These are phyloP conservation scores for Dasypogon diadema DNA, from an alignment of 2,888 invertebrate species.

Conservation along the genomic window DNA sequence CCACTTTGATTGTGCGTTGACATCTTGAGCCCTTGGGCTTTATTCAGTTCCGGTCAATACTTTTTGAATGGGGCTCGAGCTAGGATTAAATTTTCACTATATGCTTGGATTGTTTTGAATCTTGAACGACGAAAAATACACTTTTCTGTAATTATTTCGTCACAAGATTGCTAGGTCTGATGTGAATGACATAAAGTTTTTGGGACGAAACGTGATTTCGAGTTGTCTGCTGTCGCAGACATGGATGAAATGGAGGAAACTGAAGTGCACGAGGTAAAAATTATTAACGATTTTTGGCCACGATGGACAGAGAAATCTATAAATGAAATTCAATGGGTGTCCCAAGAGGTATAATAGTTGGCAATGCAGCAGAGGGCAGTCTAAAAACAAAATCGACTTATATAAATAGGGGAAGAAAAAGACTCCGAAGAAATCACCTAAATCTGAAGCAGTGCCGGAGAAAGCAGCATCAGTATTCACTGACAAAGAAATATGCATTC, in stretches of 20 bases:
- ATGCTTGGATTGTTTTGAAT: too few species aligned
- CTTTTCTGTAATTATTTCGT: too few species aligned
- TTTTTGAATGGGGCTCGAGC: too few species aligned
- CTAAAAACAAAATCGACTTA: too few species aligned
- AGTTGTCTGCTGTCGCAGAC: too few species aligned
- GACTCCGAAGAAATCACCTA: not conserved
- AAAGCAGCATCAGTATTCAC: not conserved
- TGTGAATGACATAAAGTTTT: not conserved
- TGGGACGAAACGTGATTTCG: too few species aligned
- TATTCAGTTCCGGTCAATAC: conserved; percentile 48
- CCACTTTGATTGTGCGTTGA: not conserved
- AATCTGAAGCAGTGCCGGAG: not conserved
- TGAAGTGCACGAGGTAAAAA: not conserved
- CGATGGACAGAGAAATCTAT: conserved; percentile 34
- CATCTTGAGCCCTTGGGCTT: conserved; percentile 32
- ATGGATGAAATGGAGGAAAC: not conserved
- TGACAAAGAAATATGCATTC: conserved; percentile 37
- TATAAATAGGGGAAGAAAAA: not conserved
- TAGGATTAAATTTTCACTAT: too few species aligned
- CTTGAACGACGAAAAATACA: too few species aligned
- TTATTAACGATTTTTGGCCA: conserved; percentile 34
- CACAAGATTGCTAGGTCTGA: not conserved
- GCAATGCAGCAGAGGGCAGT: too few species aligned
- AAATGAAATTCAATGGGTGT: conserved; percentile 38
- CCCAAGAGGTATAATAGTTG: not conserved